Conservation (phyloP, 2,113 vertebrate species). For the Guaruba guarouba region DNA sequence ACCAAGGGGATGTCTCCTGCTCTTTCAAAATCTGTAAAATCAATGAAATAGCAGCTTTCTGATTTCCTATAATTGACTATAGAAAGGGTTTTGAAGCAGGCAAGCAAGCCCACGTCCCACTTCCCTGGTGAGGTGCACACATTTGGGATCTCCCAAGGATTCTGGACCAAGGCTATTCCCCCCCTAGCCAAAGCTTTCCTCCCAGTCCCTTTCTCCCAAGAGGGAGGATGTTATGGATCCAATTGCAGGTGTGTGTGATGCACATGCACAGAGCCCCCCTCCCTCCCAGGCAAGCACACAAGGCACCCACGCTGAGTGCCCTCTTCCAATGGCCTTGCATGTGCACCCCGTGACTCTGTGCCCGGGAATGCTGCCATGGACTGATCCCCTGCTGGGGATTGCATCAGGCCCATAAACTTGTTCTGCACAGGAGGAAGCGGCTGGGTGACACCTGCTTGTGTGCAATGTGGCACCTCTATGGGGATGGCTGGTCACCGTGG, state of each 20-base stretch:
- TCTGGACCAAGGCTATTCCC: background rate
- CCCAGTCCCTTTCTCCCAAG: accelerated
- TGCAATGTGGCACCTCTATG: background rate
- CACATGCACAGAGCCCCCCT: background rate
- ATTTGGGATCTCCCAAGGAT: background rate
- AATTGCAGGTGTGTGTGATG: accelerated
- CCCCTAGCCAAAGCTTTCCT: background rate
- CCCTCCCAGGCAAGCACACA: background rate
- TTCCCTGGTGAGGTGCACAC: accelerated
- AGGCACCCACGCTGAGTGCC: background rate
- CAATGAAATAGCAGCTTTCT: background rate
- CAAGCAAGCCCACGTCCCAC: accelerated
- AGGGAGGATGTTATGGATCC: background rate
- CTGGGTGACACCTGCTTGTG: background rate
- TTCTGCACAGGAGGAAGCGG: background rate
- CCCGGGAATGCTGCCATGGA: conserved; percentile 18
- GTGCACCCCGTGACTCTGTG: background rate
- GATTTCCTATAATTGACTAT: background rate
- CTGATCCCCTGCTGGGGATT: background rate
- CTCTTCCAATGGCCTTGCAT: background rate
- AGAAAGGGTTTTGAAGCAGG: accelerated
- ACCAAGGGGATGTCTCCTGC: background rate
- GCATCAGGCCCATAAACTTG: conserved; percentile 15
- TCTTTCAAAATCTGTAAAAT: background rate
- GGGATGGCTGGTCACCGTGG: background rate